Percentiles rank a stretch among this genome's conserved stretches.
Conservation (phyloP, 2,113 vertebrate genomes). For the human region GRCh38 chr2:165548501-165549000, state of each 20-base stretch:
- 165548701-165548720: neutral
- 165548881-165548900: slow-evolving; percentile 38
- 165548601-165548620: neutral
- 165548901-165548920: slow-evolving; percentile 58
- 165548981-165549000: slow-evolving; percentile 15
- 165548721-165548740: neutral
- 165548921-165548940: slow-evolving; percentile 50
- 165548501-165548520: neutral
- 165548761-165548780: neutral
- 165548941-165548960: slow-evolving; percentile 42
- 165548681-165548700: neutral
- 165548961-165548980: slow-evolving; percentile 29
- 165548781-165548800: neutral
- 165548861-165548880: neutral
- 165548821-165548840: neutral
- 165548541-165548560: neutral
- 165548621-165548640: neutral
- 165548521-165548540: neutral
- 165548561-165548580: neutral
- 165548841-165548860: slow-evolving; percentile 50
- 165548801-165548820: neutral
- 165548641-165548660: neutral
- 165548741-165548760: neutral
- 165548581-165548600: neutral
- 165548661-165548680: neutral